Percentiles rank a stretch among this genome's conserved stretches.
Conservation (phyloP, 1,140 invertebrate species). For the Globodera ellingtonae region DNA sequence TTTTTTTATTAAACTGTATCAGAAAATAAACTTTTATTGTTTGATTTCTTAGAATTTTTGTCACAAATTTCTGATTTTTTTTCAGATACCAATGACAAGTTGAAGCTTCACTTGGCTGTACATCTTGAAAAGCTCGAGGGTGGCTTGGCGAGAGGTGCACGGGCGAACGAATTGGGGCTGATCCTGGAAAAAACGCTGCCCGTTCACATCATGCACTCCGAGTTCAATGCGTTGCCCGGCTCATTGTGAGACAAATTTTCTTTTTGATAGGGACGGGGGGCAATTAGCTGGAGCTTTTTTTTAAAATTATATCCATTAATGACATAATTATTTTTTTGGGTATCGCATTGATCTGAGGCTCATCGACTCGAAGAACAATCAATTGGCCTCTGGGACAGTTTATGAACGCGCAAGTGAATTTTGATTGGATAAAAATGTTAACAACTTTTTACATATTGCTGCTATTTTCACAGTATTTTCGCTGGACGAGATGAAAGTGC, state of each 20-base stretch:
- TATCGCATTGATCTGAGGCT: constrained; percentile 15
- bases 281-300: neutral
- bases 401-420: constrained; percentile 7
- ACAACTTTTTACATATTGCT: neutral
- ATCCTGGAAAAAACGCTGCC: constrained; percentile 21
- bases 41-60: neutral
- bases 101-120: constrained; percentile 22
- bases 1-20: neutral
- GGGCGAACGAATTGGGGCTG: constrained; percentile 16
- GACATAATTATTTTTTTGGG: neutral
- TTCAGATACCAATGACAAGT: constrained; percentile 13
- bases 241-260: constrained; percentile 10
- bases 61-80: neutral
- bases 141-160: constrained; percentile 12
- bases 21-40: neutral
- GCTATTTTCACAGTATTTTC: constrained; percentile 35
- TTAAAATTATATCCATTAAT: neutral
- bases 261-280: neutral
- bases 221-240: constrained; percentile 19
- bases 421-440: neutral
- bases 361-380: constrained; percentile 10
- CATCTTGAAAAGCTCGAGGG: constrained; percentile 21
- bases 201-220: constrained; percentile 13
- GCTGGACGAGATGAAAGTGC: constrained; percentile 34
- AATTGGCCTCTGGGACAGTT: neutral